Conservation (phyloP, 2,888 invertebrate species). For the Tinea pellionella region DNA sequence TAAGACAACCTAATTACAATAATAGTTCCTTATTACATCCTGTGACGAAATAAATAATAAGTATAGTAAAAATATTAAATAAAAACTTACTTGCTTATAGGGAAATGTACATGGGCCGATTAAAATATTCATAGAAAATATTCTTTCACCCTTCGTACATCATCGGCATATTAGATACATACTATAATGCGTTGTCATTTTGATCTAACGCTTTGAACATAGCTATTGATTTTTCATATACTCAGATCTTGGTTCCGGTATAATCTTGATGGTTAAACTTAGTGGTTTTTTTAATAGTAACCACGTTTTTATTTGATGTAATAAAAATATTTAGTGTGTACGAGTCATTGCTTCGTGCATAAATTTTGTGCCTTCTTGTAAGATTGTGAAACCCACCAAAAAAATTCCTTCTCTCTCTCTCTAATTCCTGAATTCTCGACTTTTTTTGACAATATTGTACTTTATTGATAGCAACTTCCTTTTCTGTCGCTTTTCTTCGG, state of each 20-base stretch:
- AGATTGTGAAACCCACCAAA: no score
- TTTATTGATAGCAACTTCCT: no score
- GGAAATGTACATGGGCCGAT: background rate
- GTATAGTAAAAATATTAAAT: no score
- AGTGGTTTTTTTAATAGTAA: background rate
- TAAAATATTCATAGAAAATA: background rate
- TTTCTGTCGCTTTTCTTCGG: no score
- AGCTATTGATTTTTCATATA: slow-evolving; percentile 31
- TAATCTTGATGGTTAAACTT: no score
- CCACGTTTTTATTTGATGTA: background rate
- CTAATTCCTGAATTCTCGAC: no score
- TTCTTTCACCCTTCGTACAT: background rate
- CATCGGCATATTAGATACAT: background rate
- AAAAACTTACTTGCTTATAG: background rate
- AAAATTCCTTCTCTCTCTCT: no score
- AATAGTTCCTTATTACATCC: no score
- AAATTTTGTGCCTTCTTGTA: background rate
- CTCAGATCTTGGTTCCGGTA: slow-evolving; percentile 20
- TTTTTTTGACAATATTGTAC: no score
- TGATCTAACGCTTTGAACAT: slow-evolving; percentile 44
- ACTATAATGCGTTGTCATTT: slow-evolving; percentile 27
- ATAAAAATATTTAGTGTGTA: background rate
- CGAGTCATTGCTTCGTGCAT: background rate
- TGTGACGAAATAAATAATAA: no score
- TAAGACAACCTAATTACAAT: no score